Conservation (phyloP, 2,113 vertebrate species). For the Sander lucioperca region DNA sequence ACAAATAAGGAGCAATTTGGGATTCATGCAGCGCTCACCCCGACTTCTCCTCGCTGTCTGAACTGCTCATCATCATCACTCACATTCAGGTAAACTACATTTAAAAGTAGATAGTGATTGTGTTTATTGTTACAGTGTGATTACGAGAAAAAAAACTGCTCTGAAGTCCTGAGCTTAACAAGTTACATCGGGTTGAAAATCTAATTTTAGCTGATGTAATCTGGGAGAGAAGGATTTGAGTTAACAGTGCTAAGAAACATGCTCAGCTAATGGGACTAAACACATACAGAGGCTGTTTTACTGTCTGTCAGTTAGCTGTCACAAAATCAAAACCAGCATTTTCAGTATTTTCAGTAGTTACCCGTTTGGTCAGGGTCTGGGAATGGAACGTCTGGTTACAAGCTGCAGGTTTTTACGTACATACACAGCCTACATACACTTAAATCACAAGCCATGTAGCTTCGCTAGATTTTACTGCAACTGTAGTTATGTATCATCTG, state of each 20-base stretch:
- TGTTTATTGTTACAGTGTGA: background rate
- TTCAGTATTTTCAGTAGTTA: too few species aligned
- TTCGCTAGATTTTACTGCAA: too few species aligned
- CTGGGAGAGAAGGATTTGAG: conserved; percentile 67
- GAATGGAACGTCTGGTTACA: too few species aligned
- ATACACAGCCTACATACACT: too few species aligned
- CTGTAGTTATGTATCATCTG: too few species aligned
- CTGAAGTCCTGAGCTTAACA: background rate
- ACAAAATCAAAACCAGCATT: too few species aligned
- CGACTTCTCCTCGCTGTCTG: conserved; percentile 12
- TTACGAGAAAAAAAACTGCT: background rate
- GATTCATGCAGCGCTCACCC: conserved; percentile 17
- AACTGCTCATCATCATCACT: conserved; percentile 22
- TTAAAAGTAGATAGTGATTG: too few species aligned
- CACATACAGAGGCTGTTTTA: background rate
- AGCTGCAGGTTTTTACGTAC: too few species aligned
- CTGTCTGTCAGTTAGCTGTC: background rate
- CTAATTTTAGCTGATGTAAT: conserved; percentile 68
- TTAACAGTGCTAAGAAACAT: conserved; percentile 18
- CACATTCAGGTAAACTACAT: conserved; percentile 53
- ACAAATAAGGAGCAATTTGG: conserved; percentile 19
- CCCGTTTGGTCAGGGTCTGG: too few species aligned
- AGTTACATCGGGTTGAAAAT: conserved; percentile 17
- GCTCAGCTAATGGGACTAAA: conserved; percentile 41
- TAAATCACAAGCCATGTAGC: too few species aligned